Conservation (phyloP, 2,113 vertebrate species). For the Cyanoramphus novaezelandiae region DNA sequence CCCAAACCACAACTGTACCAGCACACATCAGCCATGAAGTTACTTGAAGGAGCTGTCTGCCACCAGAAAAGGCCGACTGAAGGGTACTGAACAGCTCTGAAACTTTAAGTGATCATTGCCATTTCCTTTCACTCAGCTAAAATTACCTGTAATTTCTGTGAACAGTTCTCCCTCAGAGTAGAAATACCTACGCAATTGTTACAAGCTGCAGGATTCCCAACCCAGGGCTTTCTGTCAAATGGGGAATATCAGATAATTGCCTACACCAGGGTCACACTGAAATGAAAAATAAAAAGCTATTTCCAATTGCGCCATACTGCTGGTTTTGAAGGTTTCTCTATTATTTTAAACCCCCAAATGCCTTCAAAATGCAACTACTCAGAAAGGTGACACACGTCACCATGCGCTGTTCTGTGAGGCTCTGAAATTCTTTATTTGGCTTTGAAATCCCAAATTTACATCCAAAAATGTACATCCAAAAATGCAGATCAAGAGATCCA, state of each 20-base stretch:
- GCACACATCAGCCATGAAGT: neutral
- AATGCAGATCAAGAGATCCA: neutral
- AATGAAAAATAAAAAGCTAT: neutral
- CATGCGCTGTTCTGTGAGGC: rapidly evolving
- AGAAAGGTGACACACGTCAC: neutral
- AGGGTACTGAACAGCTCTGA: neutral
- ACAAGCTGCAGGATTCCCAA: neutral
- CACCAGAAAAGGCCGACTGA: neutral
- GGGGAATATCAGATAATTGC: neutral
- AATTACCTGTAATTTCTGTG: neutral
- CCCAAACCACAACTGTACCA: neutral
- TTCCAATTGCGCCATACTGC: neutral
- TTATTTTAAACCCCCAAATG: neutral
- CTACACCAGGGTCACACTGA: neutral
- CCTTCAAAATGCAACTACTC: neutral
- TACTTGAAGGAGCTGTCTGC: neutral
- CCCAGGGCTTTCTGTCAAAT: neutral
- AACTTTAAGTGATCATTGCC: neutral
- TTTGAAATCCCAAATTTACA: neutral
- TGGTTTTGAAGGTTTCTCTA: neutral
- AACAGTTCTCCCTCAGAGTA: neutral
- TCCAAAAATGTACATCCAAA: neutral
- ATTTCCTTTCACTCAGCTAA: neutral
- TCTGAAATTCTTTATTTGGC: neutral
- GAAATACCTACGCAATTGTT: neutral